Conservation (phyloP, 2,113 vertebrate species). For the Neotoma lepida region DNA sequence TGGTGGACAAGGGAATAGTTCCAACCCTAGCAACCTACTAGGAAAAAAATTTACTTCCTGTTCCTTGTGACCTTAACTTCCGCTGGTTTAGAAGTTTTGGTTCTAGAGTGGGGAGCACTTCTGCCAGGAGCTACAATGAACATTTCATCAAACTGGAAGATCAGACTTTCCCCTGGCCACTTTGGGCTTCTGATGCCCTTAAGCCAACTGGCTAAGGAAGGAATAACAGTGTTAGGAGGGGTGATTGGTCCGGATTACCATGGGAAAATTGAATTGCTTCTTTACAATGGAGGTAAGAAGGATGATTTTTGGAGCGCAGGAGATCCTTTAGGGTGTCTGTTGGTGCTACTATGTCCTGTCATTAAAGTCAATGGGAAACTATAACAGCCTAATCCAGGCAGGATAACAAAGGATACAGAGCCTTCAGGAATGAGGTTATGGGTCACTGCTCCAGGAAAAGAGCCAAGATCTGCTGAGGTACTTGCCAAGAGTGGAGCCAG, state of each 20-base stretch:
- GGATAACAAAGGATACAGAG: not conserved
- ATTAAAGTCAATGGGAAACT: not conserved
- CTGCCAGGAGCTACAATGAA: not conserved
- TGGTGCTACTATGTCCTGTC: not conserved
- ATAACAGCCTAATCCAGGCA: not conserved
- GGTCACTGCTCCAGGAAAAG: not conserved
- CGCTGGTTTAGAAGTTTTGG: not conserved
- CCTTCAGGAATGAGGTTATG: not conserved
- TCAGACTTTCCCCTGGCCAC: not conserved
- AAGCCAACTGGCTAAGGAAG: not conserved
- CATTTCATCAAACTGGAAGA: not conserved
- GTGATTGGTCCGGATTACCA: not conserved
- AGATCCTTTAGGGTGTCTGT: not conserved
- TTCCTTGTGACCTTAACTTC: not conserved
- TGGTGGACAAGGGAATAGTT: not conserved
- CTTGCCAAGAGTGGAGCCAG: not conserved
- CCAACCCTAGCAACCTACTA: not conserved
- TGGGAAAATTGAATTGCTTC: not conserved
- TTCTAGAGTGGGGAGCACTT: not conserved
- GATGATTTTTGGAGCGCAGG: not conserved
- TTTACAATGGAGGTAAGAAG: not conserved
- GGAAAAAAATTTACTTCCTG: not conserved
- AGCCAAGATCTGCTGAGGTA: not conserved
- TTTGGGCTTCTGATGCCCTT: not conserved
- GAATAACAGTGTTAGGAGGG: not conserved